phyloP scores from a whole-genome alignment of 2,113 vertebrate species.

The Pterocles burchelli region DNA sequence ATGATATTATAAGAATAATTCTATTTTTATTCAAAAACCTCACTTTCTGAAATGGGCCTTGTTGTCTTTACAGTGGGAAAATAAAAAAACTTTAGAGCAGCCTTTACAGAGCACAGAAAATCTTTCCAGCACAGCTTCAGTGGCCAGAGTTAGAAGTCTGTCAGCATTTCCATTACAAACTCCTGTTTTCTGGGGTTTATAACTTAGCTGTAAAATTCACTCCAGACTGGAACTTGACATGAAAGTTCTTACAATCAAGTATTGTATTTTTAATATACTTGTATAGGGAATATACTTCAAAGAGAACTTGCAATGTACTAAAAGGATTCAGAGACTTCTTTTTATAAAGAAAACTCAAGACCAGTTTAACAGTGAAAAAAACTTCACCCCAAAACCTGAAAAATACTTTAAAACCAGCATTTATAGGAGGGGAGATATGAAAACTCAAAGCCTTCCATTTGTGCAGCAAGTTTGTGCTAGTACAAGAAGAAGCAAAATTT shows the following conservation, averaged over 20 bases:
- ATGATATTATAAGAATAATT: neutral
- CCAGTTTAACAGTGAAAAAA: neutral
- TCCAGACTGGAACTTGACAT: neutral
- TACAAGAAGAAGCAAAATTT: neutral
- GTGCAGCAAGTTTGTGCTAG: neutral
- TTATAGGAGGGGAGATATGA: neutral
- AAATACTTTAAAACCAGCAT: neutral
- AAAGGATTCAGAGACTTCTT: neutral
- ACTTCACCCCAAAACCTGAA: neutral
- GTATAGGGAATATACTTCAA: neutral
- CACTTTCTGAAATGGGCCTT: neutral
- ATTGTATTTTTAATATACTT: constrained; percentile 28
- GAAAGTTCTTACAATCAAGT: neutral
- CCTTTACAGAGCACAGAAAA: neutral
- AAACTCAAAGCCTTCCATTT: neutral
- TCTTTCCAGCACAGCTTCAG: neutral
- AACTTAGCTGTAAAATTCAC: constrained; percentile 7
- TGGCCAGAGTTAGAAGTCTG: neutral
- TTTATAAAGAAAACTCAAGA: neutral
- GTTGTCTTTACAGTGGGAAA: neutral
- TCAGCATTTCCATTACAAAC: constrained; percentile 17
- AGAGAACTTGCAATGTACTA: neutral
- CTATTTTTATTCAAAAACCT: neutral
- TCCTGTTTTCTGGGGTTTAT: neutral
- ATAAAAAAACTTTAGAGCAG: neutral